Conservation (phyloP, 1,140 invertebrate genomes). For the Temnothorax longispinosus region DNA sequence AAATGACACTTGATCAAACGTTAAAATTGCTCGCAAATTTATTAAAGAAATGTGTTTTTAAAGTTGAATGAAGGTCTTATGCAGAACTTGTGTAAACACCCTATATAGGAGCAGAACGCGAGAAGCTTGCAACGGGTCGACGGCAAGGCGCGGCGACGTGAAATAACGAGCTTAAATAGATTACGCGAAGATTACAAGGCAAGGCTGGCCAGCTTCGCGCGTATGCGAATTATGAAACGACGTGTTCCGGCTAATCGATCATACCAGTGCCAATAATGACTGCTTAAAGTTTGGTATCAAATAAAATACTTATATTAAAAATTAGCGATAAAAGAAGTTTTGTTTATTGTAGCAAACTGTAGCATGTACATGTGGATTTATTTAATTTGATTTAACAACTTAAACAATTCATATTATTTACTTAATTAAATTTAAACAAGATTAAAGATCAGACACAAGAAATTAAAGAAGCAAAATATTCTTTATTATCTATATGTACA, state of each 20-base stretch:
- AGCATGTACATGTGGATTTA: neutral
- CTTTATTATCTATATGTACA: too few species aligned
- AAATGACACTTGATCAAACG: neutral
- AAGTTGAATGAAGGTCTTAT: neutral
- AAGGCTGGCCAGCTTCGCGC: slow-evolving; percentile 35
- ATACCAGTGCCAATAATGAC: slow-evolving; percentile 40
- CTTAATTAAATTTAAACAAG: neutral
- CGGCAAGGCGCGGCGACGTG: slow-evolving; percentile 35
- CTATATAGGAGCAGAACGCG: neutral
- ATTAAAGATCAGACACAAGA: neutral
- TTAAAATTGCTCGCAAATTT: neutral
- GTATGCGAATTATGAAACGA: slow-evolving; percentile 55
- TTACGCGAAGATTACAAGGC: slow-evolving; percentile 62
- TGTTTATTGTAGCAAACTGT: neutral
- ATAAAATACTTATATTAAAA: neutral
- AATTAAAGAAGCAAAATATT: neutral
- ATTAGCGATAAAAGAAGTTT: neutral
- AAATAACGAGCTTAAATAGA: slow-evolving; percentile 63
- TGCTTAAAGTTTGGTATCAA: neutral
- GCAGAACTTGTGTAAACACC: slow-evolving; percentile 10
- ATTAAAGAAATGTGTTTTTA: neutral
- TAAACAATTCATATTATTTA: neutral
- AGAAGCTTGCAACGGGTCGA: slow-evolving; percentile 26
- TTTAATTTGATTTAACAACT: neutral
- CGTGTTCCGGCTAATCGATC: slow-evolving; percentile 58